Evolutionary conservation across 1,140 invertebrate genomes (phyloP), one percentile per base, ranked within the genome.

Genomic region (Atta texana): DNA sequence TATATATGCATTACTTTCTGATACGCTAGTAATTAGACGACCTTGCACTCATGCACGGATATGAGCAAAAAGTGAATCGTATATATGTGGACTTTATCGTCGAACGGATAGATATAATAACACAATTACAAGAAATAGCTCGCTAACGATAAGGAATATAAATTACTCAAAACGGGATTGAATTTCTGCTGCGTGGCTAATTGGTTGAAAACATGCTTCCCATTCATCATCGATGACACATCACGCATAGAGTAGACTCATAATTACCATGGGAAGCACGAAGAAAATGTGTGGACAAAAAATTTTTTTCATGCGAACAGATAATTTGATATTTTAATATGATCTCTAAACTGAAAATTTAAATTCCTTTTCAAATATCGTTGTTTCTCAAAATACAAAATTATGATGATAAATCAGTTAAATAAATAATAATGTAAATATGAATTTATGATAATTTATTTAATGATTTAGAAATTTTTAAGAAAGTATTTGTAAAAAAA

Each of bases 141-240:
- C 21, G 28, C 49, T 44, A 49, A 63, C 8, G 61, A 64, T 86
- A 69, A 78, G n/a, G 51, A 49, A 76, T 88, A 39, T 68, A 61
- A 59, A 80, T 81, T 21, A 64, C 76, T 51, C 49, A 49, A 66
- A 55, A 61, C 77, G 51, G n/a, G 34, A 68, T 53, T 71, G 85
- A 69, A 61, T 51, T 61, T 68, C 44, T 57, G 39, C 51, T 68
- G 71, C 6, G 39, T 28, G 18, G 21, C 69, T 64, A 74, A 84
- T 59, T 88, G 39, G 51, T 51, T 51, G 34, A 55, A 77, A 75
- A 78, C 44, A 51, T 53, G 61, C 44, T 49, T 7, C 49, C 64
- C 64, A 31, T 72, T 61, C 57, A 82, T 74, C 53, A 49, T 39
- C 12, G 68, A 82, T 49, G 53, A 82, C n/a, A 55, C 31, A 69